Evolutionary conservation across 53 echinoderm and acorn worm species (phyloP).

Genomic region (Apostichopus leukothele): DNA sequence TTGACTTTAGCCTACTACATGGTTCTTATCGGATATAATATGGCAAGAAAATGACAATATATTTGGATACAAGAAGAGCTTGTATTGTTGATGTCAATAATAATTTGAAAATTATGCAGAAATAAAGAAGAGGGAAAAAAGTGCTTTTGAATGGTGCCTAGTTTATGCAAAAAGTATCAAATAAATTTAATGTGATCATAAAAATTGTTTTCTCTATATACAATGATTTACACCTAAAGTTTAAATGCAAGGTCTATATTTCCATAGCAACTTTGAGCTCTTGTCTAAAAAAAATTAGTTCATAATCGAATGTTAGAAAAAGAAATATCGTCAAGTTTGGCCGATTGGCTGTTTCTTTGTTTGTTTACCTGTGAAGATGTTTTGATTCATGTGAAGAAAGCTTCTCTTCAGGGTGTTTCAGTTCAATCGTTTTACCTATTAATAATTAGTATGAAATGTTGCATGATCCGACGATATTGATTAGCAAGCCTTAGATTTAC

Average conservation of each 20-base stretch:
- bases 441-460: no score
- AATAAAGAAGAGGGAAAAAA: not conserved
- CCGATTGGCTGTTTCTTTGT: no score
- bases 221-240: constrained; percentile 19
- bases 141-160: not conserved
- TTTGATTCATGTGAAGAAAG: no score
- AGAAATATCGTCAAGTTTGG: no score
- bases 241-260: constrained; percentile 4
- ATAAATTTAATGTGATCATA: constrained; percentile 17
- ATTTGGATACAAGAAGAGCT: not conserved
- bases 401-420: no score
- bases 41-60: constrained; percentile 3
- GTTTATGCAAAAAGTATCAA: not conserved
- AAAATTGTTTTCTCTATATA: constrained; percentile 30
- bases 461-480: no score
- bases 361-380: no score
- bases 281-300: not conserved
- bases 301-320: not conserved
- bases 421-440: no score
- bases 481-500: no score
- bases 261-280: not conserved
- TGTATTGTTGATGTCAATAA: not conserved
- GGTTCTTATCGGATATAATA: not conserved
- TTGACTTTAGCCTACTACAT: no score
- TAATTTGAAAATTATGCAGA: not conserved